A percentile compares a stretch with the other conserved stretches of the same genome.
Evolutionary conservation across 2,888 invertebrate genomes (phyloP).

Genomic region (Chrysolina americana): DNA sequence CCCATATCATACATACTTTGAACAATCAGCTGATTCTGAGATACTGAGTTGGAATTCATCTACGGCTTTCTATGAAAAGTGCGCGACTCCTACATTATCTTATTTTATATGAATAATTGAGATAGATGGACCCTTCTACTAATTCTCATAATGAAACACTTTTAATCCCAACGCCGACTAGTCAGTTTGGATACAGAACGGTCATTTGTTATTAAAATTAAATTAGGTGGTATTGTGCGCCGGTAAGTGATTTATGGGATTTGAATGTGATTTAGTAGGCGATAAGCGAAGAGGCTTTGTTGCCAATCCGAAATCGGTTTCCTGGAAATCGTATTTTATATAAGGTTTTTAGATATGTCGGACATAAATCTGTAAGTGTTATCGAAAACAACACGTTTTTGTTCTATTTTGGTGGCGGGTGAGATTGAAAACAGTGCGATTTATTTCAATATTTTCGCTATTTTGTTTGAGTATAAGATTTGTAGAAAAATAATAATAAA

Average conservation of each 20-base stretch:
- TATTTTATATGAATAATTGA: neutral
- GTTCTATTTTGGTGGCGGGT: neutral
- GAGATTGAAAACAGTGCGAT: neutral
- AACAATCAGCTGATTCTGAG: too few relatives aligned
- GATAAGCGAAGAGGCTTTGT: slow-evolving; percentile 13
- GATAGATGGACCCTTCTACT: slow-evolving; percentile 9
- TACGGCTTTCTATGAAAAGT: too few relatives aligned
- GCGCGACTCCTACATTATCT: neutral
- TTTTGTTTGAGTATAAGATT: too few relatives aligned
- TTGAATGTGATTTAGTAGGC: slow-evolving; percentile 6
- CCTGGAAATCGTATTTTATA: slow-evolving; percentile 1
- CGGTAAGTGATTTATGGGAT: slow-evolving; percentile 16
- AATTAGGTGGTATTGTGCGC: slow-evolving; percentile 15
- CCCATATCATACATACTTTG: too few relatives aligned
- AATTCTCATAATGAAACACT: slow-evolving; percentile 1
- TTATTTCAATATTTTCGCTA: neutral
- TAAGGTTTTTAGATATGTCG: neutral
- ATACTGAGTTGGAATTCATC: too few relatives aligned
- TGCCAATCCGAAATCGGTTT: neutral
- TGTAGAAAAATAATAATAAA: too few relatives aligned
- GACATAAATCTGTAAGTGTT: neutral
- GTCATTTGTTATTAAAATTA: slow-evolving; percentile 19
- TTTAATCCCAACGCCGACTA: neutral
- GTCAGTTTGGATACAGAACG: slow-evolving; percentile 1
- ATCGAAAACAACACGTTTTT: neutral